A percentile compares a stretch with the other conserved stretches of the same genome.
phyloP scores from a whole-genome alignment of 1,140 invertebrate genomes.

The Paraescarpia echinospica region DNA sequence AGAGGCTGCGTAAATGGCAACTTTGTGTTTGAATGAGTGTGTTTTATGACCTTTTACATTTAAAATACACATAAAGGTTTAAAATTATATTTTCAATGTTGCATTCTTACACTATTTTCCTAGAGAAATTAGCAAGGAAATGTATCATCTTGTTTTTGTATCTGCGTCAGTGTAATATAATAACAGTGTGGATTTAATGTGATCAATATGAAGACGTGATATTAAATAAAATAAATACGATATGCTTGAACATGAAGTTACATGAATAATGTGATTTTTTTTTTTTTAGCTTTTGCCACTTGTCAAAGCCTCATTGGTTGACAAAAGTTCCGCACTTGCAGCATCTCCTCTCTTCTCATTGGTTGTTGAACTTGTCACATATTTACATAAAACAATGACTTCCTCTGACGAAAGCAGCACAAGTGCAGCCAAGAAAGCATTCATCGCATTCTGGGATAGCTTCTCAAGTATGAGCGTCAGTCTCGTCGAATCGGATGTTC shows the following conservation, averaged over 20 bases:
- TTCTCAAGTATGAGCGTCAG: constrained; percentile 16
- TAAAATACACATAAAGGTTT: too few species aligned
- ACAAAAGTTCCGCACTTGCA: constrained; percentile 38
- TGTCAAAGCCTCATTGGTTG: constrained; percentile 42
- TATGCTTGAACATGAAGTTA: constrained; percentile 31
- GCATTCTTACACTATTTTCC: too few species aligned
- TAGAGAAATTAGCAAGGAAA: too few species aligned
- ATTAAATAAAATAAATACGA: neutral
- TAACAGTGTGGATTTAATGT: neutral
- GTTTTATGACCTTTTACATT: too few species aligned
- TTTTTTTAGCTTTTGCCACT: constrained; percentile 44
- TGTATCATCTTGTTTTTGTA: neutral
- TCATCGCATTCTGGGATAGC: constrained; percentile 11
- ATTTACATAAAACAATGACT: constrained; percentile 19
- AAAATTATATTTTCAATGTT: too few species aligned
- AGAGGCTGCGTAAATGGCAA: too few species aligned
- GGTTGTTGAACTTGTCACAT: constrained; percentile 34
- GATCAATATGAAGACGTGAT: neutral
- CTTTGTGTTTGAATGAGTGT: too few species aligned
- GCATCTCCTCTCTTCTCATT: constrained; percentile 39
- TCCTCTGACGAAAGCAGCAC: neutral
- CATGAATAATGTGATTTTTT: neutral
- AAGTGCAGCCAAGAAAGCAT: neutral
- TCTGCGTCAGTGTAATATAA: neutral
- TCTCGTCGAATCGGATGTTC: neutral